phyloP scores from a whole-genome alignment of 1,140 invertebrate species.

The Drosophila ohnishii region DNA sequence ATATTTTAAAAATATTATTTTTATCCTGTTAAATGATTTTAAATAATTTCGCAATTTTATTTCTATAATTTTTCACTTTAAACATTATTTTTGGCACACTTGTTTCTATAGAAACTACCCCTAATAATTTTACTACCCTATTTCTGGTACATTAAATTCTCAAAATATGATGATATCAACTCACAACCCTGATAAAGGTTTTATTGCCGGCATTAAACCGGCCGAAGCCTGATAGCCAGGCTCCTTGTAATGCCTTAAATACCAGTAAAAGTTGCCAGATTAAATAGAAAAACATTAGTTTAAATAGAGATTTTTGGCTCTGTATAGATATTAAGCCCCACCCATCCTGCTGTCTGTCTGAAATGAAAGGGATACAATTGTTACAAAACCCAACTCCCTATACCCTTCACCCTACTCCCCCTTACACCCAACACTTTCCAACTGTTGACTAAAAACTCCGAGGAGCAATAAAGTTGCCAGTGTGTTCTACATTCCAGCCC shows the following conservation, averaged over 20 bases:
- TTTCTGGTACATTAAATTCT: conserved; percentile 6
- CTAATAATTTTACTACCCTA: neutral
- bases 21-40: too few relatives aligned
- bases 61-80: neutral
- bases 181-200: neutral
- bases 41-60: neutral
- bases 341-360: neutral
- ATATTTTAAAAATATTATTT: too few relatives aligned
- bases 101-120: neutral
- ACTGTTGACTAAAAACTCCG: conserved; percentile 27
- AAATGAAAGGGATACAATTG: conserved; percentile 1
- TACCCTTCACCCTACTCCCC: neutral
- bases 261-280: neutral
- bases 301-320: conserved; percentile 7
- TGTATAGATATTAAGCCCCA: conserved; percentile 6
- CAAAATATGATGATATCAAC: neutral
- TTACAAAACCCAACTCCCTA: neutral
- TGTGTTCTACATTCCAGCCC: conserved; percentile 24
- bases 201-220: conserved; percentile 6
- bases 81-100: neutral
- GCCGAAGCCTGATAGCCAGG: neutral
- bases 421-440: neutral
- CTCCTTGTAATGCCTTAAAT: neutral
- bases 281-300: conserved; percentile 5
- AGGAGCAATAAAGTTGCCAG: conserved; percentile 58